Evolutionary conservation across 2,888 invertebrate genomes (phyloP), one percentile per base, ranked within the genome.

Genomic region (Palloptera scutellata): DNA sequence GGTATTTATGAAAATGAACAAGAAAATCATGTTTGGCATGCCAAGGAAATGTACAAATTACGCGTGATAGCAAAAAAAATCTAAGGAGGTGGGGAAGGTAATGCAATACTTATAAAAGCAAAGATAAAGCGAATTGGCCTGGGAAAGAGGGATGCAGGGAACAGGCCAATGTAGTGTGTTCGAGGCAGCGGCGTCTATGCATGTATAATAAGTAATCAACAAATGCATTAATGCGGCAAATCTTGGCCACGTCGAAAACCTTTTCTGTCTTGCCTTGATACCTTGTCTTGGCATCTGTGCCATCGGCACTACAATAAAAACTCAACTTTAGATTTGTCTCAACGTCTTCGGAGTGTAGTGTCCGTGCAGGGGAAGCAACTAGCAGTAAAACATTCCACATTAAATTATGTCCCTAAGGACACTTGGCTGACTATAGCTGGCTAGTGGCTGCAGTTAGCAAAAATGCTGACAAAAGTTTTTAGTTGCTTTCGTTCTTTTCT

Each of bases 1-100:
- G 75, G 75, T 76, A 76, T 79, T 80, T 79, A 77, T 79, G 79
- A 79, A 79, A 79, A 79, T 79, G 74, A 75, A 76, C 73, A 73
- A 71, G 74, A 70, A 61, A 61, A 67, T 67, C 48, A 54, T 55
- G 61, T 58, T 58, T 53, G 53, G 17, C 53, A 53, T 17, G 17
- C n/a, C n/a, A 53, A 53, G n/a, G 60, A 55, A 64, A 55, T 55
- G 41, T 30, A 57, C 64, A 64, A 64, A 55, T 19, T 64, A 45
- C 55, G 17, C 19, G 13, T 53, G 12, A 11, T 48, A 8, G 51
- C 13, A 15, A 48, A n/a, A 48, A 48, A 48, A 8, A n/a, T 2
- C 6, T 4, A 48, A 48, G 15, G 6, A 48, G 51, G 4, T n/a
- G 51, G 51, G 1, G 6, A 13, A 4, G 30, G 30, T 30, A 48